These are phyloP conservation scores for Pimephales promelas DNA, from an alignment of 2,113 vertebrate genomes.

Conservation along the genomic window DNA sequence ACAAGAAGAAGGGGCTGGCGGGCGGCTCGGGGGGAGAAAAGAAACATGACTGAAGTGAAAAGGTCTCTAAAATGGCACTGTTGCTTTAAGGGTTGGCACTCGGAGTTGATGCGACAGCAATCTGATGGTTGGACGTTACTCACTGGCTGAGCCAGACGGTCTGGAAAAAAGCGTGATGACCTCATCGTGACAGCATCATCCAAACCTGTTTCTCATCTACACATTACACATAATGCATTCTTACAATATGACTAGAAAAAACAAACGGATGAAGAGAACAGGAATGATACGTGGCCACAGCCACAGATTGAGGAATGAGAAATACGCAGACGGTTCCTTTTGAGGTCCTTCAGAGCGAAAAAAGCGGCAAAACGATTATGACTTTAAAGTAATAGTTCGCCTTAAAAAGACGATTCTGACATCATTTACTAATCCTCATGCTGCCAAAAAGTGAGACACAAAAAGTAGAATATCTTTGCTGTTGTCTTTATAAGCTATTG, in stretches of 20 bases:
- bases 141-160: conserved; percentile 69
- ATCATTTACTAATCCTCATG: not conserved
- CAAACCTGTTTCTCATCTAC: conserved; percentile 93
- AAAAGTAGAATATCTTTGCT: not conserved
- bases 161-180: conserved; percentile 87
- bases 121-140: conserved; percentile 85
- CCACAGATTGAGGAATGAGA: conserved; percentile 72
- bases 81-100: conserved; percentile 81
- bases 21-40: conserved; percentile 49
- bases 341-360: not conserved
- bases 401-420: not conserved
- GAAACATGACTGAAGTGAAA: conserved; percentile 66
- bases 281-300: conserved; percentile 81
- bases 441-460: not conserved
- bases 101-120: conserved; percentile 86
- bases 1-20: conserved; percentile 22
- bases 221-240: conserved; percentile 91
- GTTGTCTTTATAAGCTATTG: not conserved
- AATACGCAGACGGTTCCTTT: not conserved
- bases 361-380: not conserved
- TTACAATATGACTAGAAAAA: conserved; percentile 94
- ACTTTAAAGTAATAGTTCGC: not conserved
- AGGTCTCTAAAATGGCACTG: conserved; percentile 73
- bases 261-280: conserved; percentile 81
- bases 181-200: conserved; percentile 94